phyloP scores from a whole-genome alignment of 2,888 invertebrate genomes.

The Dasypolia templi region DNA sequence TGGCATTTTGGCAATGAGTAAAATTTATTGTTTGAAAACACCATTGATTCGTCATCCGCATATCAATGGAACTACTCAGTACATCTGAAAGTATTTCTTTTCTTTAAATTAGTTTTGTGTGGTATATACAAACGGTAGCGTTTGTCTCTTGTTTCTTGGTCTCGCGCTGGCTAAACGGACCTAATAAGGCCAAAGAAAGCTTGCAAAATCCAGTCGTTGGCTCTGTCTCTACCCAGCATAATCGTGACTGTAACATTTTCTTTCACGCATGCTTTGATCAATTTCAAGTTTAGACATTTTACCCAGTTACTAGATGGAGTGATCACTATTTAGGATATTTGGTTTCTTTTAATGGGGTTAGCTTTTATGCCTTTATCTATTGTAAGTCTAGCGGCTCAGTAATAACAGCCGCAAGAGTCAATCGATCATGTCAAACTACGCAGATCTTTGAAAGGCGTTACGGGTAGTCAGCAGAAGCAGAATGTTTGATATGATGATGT shows the following conservation, averaged over 20 bases:
- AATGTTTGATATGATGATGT: neutral
- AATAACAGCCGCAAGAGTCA: neutral
- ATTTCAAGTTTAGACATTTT: conserved; percentile 6
- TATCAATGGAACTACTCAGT: conserved; percentile 28
- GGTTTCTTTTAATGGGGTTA: too few relatives aligned
- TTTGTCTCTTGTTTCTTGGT: conserved; percentile 11
- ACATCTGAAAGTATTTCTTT: conserved; percentile 33
- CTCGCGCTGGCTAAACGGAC: conserved; percentile 20
- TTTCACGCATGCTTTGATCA: conserved; percentile 11
- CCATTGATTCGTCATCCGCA: conserved; percentile 29
- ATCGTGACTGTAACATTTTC: conserved; percentile 18
- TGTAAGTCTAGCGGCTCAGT: neutral
- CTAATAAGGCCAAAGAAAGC: conserved; percentile 53
- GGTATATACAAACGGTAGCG: conserved; percentile 9
- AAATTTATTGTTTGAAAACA: conserved; percentile 41
- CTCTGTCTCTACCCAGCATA: conserved; percentile 14
- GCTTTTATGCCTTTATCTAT: neutral
- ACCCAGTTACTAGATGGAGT: too few relatives aligned
- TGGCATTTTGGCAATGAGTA: conserved; percentile 19
- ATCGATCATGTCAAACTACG: neutral
- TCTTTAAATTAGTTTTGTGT: conserved; percentile 5
- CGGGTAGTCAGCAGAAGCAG: neutral
- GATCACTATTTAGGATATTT: neutral
- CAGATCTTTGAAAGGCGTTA: neutral
- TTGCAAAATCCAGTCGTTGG: conserved; percentile 38